These are phyloP conservation scores for Chunga burmeisteri DNA, from an alignment of 2,113 vertebrate genomes.

Conservation along the genomic window DNA sequence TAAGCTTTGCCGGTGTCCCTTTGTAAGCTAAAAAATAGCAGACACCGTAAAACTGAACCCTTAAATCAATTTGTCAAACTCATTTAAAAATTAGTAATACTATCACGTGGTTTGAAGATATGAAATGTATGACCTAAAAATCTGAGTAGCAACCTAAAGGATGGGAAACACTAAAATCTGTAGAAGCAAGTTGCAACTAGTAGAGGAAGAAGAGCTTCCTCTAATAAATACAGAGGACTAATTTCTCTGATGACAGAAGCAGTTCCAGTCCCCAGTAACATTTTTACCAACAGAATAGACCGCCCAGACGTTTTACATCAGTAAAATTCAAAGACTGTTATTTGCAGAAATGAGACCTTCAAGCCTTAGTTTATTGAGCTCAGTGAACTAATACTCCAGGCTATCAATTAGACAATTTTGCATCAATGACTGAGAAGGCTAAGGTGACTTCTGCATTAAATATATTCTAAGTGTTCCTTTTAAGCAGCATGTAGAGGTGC, in stretches of 20 bases:
- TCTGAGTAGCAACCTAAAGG: background rate
- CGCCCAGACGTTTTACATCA: background rate
- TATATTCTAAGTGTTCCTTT: background rate
- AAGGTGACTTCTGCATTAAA: background rate
- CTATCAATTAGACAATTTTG: background rate
- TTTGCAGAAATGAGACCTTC: background rate
- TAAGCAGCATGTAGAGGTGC: background rate
- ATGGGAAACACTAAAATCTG: background rate
- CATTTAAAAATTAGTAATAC: background rate
- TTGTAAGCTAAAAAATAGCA: background rate
- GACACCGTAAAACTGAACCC: background rate
- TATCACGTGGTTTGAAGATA: background rate
- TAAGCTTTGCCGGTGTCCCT: background rate
- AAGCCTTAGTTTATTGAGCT: background rate
- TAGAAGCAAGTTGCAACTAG: background rate
- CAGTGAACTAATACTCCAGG: background rate
- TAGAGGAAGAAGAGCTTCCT: background rate
- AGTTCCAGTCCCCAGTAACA: background rate
- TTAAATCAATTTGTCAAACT: background rate
- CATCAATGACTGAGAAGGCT: background rate
- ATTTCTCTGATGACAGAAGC: background rate
- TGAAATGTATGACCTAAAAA: background rate
- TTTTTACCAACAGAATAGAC: background rate
- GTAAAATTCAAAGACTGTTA: background rate
- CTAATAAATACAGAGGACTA: background rate